phyloP scores from a whole-genome alignment of 1,140 invertebrate species.

The Ceratosolen fusciceps region DNA sequence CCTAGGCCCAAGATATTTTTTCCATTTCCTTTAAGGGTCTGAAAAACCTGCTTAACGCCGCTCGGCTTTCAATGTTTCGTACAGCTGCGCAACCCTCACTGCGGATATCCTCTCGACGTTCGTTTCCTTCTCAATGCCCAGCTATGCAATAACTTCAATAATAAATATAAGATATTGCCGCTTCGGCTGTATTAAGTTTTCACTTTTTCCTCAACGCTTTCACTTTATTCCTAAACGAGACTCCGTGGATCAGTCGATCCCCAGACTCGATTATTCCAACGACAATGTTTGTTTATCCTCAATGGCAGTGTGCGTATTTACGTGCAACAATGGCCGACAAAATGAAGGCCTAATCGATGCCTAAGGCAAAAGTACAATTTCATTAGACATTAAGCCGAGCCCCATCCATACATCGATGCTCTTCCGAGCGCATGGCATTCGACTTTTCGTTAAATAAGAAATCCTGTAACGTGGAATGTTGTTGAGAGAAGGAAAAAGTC shows the following conservation, averaged over 20 bases:
- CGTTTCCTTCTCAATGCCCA: slow-evolving; percentile 8
- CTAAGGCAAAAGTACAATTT: too few species aligned
- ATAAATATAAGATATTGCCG: slow-evolving; percentile 2
- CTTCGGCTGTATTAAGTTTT: slow-evolving; percentile 2
- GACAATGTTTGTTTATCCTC: background rate
- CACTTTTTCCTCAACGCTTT: background rate
- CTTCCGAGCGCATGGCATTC: too few species aligned
- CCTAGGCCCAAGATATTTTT: slow-evolving; percentile 16
- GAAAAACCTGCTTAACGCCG: slow-evolving; percentile 34
- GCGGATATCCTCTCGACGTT: slow-evolving; percentile 36
- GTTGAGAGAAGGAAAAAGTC: too few species aligned
- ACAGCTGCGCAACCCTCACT: slow-evolving; percentile 26
- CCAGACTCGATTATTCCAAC: background rate
- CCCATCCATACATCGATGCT: too few species aligned
- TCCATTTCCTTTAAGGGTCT: slow-evolving; percentile 29
- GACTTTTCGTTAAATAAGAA: too few species aligned
- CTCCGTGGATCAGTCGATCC: too few species aligned
- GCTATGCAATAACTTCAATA: slow-evolving; percentile 8
- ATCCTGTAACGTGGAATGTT: too few species aligned
- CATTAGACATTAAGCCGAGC: too few species aligned
- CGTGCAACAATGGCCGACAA: too few species aligned
- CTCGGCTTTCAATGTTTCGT: background rate
- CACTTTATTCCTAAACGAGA: too few species aligned
- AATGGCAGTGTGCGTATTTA: background rate
- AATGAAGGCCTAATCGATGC: too few species aligned